Percentiles rank a stretch among this genome's conserved stretches.
Conservation (phyloP, 2,888 invertebrate species). For the Apamea monoglypha region DNA sequence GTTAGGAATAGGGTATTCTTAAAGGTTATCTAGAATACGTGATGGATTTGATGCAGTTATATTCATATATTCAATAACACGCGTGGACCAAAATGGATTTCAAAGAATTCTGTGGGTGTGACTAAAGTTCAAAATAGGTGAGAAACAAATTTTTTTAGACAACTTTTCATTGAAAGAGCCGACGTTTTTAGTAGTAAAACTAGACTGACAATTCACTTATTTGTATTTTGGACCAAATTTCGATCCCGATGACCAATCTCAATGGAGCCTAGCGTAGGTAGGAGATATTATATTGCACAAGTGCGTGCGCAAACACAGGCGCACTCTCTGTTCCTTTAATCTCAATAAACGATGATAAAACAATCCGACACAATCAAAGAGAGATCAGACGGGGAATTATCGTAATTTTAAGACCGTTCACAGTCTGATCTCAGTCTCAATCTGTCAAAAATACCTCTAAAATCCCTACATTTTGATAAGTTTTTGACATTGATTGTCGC, state of each 20-base stretch:
- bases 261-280: background rate
- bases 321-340: background rate
- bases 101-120: background rate
- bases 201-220: background rate
- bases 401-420: too few species aligned
- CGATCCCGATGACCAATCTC: background rate
- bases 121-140: background rate
- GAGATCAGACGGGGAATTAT: too few species aligned
- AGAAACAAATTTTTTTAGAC: too few species aligned
- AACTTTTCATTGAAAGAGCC: background rate
- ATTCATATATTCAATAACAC: background rate
- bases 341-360: background rate
- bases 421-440: too few species aligned
- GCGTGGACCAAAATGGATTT: background rate
- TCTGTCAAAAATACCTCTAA: too few species aligned
- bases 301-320: background rate
- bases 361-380: background rate
- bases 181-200: background rate
- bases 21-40: background rate
- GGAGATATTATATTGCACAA: background rate
- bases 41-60: conserved; percentile 1
- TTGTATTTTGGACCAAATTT: background rate
- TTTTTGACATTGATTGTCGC: too few species aligned
- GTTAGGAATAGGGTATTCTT: conserved; percentile 5
- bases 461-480: too few species aligned